Evolutionary conservation across 2,113 vertebrate genomes (phyloP).

Genomic region (Barbus barbus): DNA sequence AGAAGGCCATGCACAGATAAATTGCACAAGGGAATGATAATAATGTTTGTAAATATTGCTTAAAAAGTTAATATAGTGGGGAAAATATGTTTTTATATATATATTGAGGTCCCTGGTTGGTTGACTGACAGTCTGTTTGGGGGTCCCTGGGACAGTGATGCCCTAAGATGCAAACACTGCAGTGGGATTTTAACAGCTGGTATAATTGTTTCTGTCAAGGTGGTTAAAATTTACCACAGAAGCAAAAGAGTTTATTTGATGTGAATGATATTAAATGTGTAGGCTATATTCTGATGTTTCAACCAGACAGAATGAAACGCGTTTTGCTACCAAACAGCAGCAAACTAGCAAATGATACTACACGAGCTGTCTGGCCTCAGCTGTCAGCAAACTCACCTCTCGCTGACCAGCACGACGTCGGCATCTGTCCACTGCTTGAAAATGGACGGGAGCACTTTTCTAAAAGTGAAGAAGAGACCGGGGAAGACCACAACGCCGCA

Average conservation of each 20-base stretch:
- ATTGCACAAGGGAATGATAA: neutral
- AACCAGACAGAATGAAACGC: neutral
- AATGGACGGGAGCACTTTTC: conserved; percentile 71
- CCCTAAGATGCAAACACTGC: neutral
- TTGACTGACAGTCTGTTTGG: neutral
- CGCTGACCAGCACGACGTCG: conserved; percentile 81
- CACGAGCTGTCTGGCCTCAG: neutral
- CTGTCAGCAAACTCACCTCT: conserved; percentile 69
- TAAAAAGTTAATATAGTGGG: no score
- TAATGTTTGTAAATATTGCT: neutral
- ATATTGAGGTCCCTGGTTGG: neutral
- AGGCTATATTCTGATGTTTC: neutral
- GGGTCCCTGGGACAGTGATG: neutral
- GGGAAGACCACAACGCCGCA: conserved; percentile 78
- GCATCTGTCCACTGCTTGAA: conserved; percentile 77
- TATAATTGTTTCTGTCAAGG: neutral
- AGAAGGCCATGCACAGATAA: neutral
- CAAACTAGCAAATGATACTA: neutral
- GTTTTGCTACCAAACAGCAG: neutral
- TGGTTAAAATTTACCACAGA: neutral
- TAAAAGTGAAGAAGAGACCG: conserved; percentile 74
- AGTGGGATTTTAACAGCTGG: neutral
- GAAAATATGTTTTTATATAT: no score
- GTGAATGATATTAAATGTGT: no score
- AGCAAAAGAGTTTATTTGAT: neutral